Evolutionary conservation across 1,140 invertebrate species (phyloP), one percentile per base, ranked within the genome.

Genomic region (Musca vetustissima): DNA sequence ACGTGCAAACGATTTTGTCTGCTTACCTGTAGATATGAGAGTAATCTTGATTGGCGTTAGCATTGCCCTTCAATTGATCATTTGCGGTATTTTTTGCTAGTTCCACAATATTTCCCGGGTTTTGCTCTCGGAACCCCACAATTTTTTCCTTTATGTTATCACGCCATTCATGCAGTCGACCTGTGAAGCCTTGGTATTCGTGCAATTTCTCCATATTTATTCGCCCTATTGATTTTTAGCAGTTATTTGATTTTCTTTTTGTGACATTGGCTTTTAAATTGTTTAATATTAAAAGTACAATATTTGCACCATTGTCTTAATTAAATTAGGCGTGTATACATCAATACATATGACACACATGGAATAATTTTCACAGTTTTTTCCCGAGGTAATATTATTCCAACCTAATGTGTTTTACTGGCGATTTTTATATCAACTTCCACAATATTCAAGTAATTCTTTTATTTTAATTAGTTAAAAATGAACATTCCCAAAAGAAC

Each of bases 21-120:
- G 11, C 74, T 84, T 86, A 92, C 92, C 91, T 90, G 80, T 89
- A 93, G 69, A 93, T 83, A 80, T 94, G 91, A 1, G 88, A 87
- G 77, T 89, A 93, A 73, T 92, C 86, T 68, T 85, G 87, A 53
- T 88, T 83, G 21, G 83, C 76, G 48, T 77, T 83, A 53, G 75
- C 69, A 47, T 81, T 77, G 68, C 76, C 75, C 64, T 78, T 76
- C 3, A 78, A 64, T 68, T 78, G 75, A 76, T 78, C 64, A 49
- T 67, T 70, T 53, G 76, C 70, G 28, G 74, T 61, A 59, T 64
- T 71, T 72, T 78, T 79, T 1, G 75, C 66, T 48, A 80, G 72
- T 69, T 84, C 83, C 14, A 78, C 72, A 47, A 88, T 74, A 75
- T 87, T 81, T 59, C 83, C 66, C 66, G 87, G 83, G 83, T 86